A percentile compares a stretch with the other conserved stretches of the same genome.
Conservation (phyloP, 2,888 invertebrate genomes). For the Phania funesta region DNA sequence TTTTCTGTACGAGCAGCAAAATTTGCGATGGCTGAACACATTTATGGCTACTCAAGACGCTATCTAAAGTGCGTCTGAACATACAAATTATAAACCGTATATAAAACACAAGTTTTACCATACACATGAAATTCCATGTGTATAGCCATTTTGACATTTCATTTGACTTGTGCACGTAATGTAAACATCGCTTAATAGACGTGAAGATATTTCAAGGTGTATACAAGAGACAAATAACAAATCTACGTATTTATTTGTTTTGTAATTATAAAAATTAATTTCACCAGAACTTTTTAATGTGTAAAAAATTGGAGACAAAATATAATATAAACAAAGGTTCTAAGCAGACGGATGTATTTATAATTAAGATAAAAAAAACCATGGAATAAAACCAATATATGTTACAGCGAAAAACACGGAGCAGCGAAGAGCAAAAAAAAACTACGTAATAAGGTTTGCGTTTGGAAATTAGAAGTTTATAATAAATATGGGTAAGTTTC, state of each 20-base stretch:
- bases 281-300: constrained; percentile 69
- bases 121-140: constrained; percentile 35
- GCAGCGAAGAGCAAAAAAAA: constrained; percentile 6
- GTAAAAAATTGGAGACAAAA: constrained; percentile 56
- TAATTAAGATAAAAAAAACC: constrained; percentile 28
- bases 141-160: constrained; percentile 68
- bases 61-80: too few relatives aligned
- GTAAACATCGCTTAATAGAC: constrained; percentile 49
- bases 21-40: too few relatives aligned
- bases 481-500: constrained; percentile 54
- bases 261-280: constrained; percentile 40
- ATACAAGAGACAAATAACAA: constrained; percentile 35
- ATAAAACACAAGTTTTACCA: too few relatives aligned
- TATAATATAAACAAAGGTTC: constrained; percentile 26
- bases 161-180: too few relatives aligned
- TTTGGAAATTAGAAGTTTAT: neutral
- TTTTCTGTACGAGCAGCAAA: too few relatives aligned
- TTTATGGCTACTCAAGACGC: too few relatives aligned
- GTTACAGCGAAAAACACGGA: constrained; percentile 3
- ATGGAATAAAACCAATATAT: constrained; percentile 1
- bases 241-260: constrained; percentile 24
- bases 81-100: too few relatives aligned
- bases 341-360: constrained; percentile 48
- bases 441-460: constrained; percentile 6
- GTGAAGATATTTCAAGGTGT: constrained; percentile 70